Conservation (phyloP, 2,888 invertebrate genomes). For the Scaptomyza parva region DNA sequence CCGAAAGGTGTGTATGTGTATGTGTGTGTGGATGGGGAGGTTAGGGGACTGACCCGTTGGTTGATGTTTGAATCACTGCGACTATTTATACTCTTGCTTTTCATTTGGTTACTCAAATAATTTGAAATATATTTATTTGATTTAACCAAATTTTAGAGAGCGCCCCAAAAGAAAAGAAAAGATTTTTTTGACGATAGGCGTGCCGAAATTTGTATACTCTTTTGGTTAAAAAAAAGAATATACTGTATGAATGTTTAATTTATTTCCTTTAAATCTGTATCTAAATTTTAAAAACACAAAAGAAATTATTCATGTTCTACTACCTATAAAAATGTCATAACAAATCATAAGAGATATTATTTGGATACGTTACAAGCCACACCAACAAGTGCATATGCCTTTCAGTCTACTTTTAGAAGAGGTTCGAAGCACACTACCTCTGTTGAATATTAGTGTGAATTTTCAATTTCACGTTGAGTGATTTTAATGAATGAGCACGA, state of each 20-base stretch:
- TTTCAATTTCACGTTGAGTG: slow-evolving; percentile 66
- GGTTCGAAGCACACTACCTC: background rate
- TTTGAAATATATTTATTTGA: slow-evolving; percentile 57
- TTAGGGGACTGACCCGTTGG: slow-evolving; percentile 32
- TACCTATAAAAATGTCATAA: background rate
- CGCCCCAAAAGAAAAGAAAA: slow-evolving; percentile 40
- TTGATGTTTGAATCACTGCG: slow-evolving; percentile 65
- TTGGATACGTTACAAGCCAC: slow-evolving; percentile 6
- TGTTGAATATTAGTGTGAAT: slow-evolving; percentile 42
- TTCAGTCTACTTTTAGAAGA: background rate
- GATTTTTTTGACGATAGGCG: background rate
- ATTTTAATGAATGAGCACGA: slow-evolving; percentile 66
- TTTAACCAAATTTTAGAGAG: slow-evolving; percentile 43
- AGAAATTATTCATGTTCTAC: background rate
- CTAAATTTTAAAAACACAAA: background rate
- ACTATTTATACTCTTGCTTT: slow-evolving; percentile 77
- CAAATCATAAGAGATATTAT: too few relatives aligned
- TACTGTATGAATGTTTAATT: too few relatives aligned
- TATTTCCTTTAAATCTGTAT: too few relatives aligned
- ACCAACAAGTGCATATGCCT: background rate
- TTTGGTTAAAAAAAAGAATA: too few relatives aligned
- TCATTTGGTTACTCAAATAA: slow-evolving; percentile 57
- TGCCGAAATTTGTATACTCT: slow-evolving; percentile 36
- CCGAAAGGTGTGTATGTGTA: slow-evolving; percentile 37
- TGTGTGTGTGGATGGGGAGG: too few relatives aligned